Evolutionary conservation across 2,797 vertebrate genomes (phyloP).

Genomic region (Aldrovandia affinis): DNA sequence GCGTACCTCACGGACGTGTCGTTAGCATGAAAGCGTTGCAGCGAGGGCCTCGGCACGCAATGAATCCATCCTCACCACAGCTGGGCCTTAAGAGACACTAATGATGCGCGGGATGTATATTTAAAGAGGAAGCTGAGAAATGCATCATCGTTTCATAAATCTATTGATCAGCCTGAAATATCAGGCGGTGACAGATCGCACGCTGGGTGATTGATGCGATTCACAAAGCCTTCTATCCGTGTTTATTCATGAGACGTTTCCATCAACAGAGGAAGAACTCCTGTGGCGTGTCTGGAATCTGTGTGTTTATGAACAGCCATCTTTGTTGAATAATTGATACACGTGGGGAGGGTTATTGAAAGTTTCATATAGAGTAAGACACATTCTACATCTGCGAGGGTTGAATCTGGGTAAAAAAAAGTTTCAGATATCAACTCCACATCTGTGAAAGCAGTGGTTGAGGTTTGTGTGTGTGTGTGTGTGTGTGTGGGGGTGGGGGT

Average conservation of each 20-base stretch:
- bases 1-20: neutral
- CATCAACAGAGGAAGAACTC: conserved; percentile 49
- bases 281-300: conserved; percentile 52
- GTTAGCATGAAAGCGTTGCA: neutral
- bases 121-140: conserved; percentile 38
- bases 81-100: neutral
- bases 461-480: neutral
- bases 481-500: neutral
- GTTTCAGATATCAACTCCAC: neutral
- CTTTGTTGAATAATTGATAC: conserved; percentile 69
- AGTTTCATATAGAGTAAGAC: conserved; percentile 7
- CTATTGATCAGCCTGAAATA: conserved; percentile 45
- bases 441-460: neutral
- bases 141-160: conserved; percentile 42
- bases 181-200: conserved; percentile 49
- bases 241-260: conserved; percentile 50
- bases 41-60: neutral
- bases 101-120: conserved; percentile 12
- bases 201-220: conserved; percentile 46
- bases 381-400: conserved; percentile 4
- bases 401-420: neutral
- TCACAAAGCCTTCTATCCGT: conserved; percentile 42
- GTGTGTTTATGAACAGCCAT: conserved; percentile 46
- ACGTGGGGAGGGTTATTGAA: conserved; percentile 26
- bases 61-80: neutral